Evolutionary conservation across 2,113 vertebrate genomes (phyloP).

Genomic region (Dipodomys merriami): DNA sequence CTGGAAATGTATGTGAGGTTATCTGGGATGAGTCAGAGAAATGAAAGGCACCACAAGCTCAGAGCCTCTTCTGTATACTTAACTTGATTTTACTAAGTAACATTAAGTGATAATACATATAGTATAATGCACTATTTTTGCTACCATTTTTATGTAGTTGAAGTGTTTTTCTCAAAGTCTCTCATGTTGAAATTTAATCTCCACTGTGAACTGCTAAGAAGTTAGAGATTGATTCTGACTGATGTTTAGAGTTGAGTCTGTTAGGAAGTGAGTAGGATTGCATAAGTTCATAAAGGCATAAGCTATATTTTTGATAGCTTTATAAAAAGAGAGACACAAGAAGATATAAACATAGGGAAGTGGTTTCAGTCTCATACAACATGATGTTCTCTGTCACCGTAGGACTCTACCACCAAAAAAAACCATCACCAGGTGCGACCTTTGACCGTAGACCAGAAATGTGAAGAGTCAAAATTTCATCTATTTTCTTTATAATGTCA

Average conservation of each 20-base stretch:
- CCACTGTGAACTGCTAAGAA: no score
- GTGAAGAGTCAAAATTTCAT: no score
- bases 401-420: not conserved
- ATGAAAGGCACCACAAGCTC: not conserved
- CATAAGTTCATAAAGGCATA: not conserved
- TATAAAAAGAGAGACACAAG: not conserved
- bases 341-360: not conserved
- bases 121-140: not conserved
- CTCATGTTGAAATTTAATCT: no score
- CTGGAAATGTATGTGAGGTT: not conserved
- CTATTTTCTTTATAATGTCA: no score
- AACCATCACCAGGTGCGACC: not conserved
- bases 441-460: not conserved
- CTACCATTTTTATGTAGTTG: not conserved
- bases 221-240: no score
- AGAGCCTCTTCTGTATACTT: not conserved
- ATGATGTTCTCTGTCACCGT: not conserved
- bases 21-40: not conserved
- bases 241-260: no score
- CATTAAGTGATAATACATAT: not conserved
- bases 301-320: not conserved
- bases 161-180: no score
- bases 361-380: not conserved
- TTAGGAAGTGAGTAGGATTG: not conserved
- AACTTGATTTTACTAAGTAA: not conserved